Evolutionary conservation across 2,888 invertebrate species (phyloP).

Genomic region (Dinocampus coccinellae): DNA sequence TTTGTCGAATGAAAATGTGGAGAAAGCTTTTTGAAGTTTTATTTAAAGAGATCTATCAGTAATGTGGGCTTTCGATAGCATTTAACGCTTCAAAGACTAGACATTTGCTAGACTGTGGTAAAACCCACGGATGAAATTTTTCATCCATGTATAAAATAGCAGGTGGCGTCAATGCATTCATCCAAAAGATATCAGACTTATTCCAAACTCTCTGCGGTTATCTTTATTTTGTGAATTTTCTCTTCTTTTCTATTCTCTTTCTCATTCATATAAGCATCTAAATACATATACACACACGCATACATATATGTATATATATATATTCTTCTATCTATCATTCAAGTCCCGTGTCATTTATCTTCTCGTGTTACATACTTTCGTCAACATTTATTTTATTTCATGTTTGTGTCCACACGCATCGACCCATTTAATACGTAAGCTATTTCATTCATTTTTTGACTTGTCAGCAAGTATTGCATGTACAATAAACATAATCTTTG

Average conservation of each 20-base stretch:
- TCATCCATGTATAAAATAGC: slow-evolving; percentile 3
- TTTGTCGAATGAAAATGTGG: slow-evolving; percentile 6
- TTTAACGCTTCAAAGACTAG: slow-evolving; percentile 18
- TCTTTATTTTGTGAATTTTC: not conserved
- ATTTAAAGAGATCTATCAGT: slow-evolving; percentile 20
- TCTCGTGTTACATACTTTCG: not conserved
- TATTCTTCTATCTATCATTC: not conserved
- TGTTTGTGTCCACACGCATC: not conserved
- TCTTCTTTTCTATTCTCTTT: slow-evolving; percentile 5
- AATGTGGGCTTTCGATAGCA: slow-evolving; percentile 3
- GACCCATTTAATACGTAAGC: not conserved
- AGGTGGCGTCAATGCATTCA: slow-evolving; percentile 19
- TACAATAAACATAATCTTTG: not conserved
- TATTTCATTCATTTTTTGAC: not conserved
- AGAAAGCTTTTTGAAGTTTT: not conserved
- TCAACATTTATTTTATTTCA: not conserved
- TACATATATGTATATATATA: slow-evolving; percentile 10
- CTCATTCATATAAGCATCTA: not conserved
- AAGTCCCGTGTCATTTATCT: not conserved
- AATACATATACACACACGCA: too few species aligned
- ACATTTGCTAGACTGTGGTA: slow-evolving; percentile 24
- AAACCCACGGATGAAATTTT: slow-evolving; percentile 1
- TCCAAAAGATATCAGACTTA: slow-evolving; percentile 16
- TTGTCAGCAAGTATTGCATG: not conserved
- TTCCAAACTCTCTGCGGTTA: not conserved